phyloP scores from a whole-genome alignment of 2,888 invertebrate genomes.

The Seira sanloemensis region DNA sequence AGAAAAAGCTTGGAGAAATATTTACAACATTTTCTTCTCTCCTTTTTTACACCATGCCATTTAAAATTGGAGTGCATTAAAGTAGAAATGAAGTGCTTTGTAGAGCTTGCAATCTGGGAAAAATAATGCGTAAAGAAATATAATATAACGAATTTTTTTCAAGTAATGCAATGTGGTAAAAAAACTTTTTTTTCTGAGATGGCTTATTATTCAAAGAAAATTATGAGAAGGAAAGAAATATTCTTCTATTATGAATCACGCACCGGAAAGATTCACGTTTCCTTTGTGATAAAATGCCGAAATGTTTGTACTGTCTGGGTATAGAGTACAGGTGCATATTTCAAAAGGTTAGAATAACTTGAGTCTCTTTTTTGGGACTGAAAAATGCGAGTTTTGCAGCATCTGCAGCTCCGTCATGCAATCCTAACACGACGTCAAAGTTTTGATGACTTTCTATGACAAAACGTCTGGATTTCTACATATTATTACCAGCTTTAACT shows the following conservation, averaged over 20 bases:
- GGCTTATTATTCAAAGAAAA: conserved; percentile 1
- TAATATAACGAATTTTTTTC: not conserved
- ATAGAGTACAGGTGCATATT: too few relatives aligned
- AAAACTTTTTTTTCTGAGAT: not conserved
- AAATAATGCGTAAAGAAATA: not conserved
- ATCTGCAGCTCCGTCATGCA: too few relatives aligned
- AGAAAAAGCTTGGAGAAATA: conserved; percentile 45
- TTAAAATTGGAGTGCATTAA: conserved; percentile 8
- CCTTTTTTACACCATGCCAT: not conserved
- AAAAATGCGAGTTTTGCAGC: too few relatives aligned
- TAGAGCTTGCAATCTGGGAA: conserved; percentile 26
- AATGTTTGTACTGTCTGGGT: too few relatives aligned
- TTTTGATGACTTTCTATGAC: too few relatives aligned
- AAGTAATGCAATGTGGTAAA: not conserved
- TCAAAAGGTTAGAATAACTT: too few relatives aligned
- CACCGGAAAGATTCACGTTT: conserved; percentile 1
- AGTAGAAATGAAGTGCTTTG: conserved; percentile 24
- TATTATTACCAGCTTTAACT: too few relatives aligned
- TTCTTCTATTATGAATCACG: conserved; percentile 4
- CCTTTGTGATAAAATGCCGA: not conserved
- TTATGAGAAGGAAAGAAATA: not conserved
- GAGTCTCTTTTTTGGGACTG: too few relatives aligned
- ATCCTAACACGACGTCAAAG: too few relatives aligned
- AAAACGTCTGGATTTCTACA: too few relatives aligned
- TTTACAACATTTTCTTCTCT: conserved; percentile 20